Evolutionary conservation across 2,888 invertebrate genomes (phyloP).

Genomic region (Acrobeloides nanus): DNA sequence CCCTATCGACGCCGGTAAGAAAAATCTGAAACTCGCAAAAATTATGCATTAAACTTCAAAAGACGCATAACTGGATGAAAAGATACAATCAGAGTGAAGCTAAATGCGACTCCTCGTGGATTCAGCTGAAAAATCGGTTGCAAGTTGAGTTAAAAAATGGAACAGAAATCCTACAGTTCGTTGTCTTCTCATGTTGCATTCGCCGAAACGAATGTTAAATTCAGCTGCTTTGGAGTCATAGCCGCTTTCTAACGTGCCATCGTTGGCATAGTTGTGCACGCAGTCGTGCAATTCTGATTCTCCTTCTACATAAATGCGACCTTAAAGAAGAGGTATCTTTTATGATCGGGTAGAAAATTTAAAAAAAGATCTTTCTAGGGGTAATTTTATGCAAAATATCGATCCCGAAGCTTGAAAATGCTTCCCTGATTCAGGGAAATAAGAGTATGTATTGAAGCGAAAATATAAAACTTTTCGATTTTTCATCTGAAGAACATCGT

Average conservation of each 20-base stretch:
- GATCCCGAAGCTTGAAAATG: too few relatives aligned
- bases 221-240: conserved; percentile 13
- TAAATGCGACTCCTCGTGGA: conserved; percentile 51
- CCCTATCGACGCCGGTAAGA: conserved; percentile 50
- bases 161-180: conserved; percentile 27
- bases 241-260: background rate
- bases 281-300: conserved; percentile 47
- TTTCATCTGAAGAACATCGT: too few relatives aligned
- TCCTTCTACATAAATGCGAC: conserved; percentile 48
- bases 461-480: too few relatives aligned
- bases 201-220: conserved; percentile 49
- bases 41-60: conserved; percentile 6
- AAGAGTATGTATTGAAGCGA: too few relatives aligned
- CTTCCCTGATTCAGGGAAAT: too few relatives aligned
- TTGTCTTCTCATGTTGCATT: conserved; percentile 53
- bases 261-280: conserved; percentile 23
- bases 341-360: too few relatives aligned
- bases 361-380: too few relatives aligned
- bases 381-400: too few relatives aligned
- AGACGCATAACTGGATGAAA: conserved; percentile 41
- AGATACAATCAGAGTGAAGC: conserved; percentile 50
- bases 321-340: too few relatives aligned
- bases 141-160: background rate
- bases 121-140: conserved; percentile 22
- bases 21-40: too few relatives aligned